These are phyloP conservation scores for Peucedramus taeniatus DNA, from an alignment of 2,113 vertebrate genomes.

Conservation along the genomic window DNA sequence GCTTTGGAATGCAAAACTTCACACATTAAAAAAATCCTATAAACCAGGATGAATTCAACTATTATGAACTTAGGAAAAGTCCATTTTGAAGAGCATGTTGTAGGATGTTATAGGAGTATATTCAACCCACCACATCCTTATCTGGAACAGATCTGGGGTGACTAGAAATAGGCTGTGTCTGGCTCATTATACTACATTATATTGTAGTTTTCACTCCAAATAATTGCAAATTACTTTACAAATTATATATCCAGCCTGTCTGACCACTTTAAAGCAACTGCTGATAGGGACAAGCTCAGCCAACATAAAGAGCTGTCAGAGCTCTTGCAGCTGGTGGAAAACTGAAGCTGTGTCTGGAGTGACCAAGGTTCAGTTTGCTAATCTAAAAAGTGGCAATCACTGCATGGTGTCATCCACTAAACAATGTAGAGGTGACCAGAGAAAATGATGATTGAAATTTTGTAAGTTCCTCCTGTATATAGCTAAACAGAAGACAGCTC, in stretches of 20 bases:
- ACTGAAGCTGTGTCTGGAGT: neutral
- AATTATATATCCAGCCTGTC: neutral
- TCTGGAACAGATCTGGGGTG: neutral
- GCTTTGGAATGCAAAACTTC: neutral
- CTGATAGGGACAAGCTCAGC: neutral
- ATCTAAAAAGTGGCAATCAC: neutral
- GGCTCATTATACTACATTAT: neutral
- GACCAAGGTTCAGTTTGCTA: neutral
- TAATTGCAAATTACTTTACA: constrained; percentile 2
- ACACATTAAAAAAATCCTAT: neutral
- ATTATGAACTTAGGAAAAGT: neutral
- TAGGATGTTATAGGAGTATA: neutral
- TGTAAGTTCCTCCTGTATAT: neutral
- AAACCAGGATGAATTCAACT: neutral
- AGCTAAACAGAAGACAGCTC: neutral
- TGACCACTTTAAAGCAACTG: constrained; percentile 1
- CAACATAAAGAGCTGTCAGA: neutral
- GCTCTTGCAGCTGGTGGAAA: neutral
- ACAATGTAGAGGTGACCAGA: neutral
- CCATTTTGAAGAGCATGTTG: neutral
- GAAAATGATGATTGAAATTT: neutral
- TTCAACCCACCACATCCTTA: neutral
- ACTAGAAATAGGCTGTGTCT: neutral
- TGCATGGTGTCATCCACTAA: neutral
- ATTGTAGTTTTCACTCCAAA: neutral